phyloP scores from a whole-genome alignment of 2,113 vertebrate species.

The Synchiropus splendidus region DNA sequence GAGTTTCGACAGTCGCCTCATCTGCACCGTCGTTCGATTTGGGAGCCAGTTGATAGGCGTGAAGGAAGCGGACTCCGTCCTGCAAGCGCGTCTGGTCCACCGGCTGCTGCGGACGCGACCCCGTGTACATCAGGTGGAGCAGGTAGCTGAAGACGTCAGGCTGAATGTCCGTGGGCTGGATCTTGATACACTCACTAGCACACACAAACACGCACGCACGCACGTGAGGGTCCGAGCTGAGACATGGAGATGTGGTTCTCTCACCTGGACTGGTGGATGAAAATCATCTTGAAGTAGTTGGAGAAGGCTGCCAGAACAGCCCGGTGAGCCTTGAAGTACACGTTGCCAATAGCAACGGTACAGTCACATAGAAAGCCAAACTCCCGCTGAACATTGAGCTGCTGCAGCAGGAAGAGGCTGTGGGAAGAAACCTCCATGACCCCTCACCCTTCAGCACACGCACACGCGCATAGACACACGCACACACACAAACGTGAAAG shows the following conservation, averaged over 20 bases:
- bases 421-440: conserved; percentile 82
- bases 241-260: neutral
- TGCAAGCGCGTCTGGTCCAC: conserved; percentile 86
- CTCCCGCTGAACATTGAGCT: conserved; percentile 93
- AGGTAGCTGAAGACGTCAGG: conserved; percentile 97
- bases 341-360: conserved; percentile 94
- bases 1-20: conserved; percentile 63
- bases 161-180: conserved; percentile 95
- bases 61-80: conserved; percentile 93
- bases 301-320: conserved; percentile 95
- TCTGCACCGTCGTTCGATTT: conserved; percentile 69
- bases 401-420: conserved; percentile 90
- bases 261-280: conserved; percentile 97
- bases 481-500: no score
- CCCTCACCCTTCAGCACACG: no score
- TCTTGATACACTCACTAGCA: conserved; percentile 92
- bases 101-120: conserved; percentile 83
- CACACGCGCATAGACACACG: no score
- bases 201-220: neutral
- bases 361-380: conserved; percentile 98
- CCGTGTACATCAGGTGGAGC: conserved; percentile 96
- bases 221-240: no score
- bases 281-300: conserved; percentile 99
- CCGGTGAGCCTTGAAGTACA: conserved; percentile 96
- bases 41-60: conserved; percentile 85